A percentile compares a stretch with the other conserved stretches of the same genome.
Evolutionary conservation across 1,140 invertebrate species (phyloP).

Genomic region (Caligus rogercresseyi): DNA sequence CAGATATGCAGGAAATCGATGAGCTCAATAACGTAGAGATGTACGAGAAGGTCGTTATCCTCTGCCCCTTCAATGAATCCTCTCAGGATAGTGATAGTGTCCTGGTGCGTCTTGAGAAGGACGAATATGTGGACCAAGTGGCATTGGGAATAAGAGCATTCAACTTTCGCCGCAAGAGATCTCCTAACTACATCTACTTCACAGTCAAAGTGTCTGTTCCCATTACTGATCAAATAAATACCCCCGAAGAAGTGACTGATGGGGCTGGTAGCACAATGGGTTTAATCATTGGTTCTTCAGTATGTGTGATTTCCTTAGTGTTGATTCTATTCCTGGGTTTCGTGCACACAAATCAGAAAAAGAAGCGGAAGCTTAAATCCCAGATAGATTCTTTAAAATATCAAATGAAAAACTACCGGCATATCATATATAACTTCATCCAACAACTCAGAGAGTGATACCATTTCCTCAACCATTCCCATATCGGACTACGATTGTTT

Average conservation of each 20-base stretch:
- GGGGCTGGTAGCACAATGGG: not conserved
- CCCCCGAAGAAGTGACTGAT: not conserved
- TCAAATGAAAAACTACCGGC: not conserved
- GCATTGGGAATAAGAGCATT: not conserved
- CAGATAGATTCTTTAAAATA: not conserved
- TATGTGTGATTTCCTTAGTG: not conserved
- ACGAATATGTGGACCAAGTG: not conserved
- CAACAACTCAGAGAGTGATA: not conserved
- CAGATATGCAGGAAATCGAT: not conserved
- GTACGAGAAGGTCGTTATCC: not conserved
- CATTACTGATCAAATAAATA: not conserved
- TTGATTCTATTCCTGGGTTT: not conserved
- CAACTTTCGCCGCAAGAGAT: not conserved
- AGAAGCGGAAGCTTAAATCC: not conserved
- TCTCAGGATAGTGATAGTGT: not conserved
- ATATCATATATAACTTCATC: not conserved
- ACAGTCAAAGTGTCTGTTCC: not conserved
- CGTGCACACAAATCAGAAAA: not conserved
- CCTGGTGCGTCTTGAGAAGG: not conserved
- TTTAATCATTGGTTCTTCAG: not conserved
- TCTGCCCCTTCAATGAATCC: not conserved
- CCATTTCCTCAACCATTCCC: not conserved
- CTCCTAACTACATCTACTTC: not conserved
- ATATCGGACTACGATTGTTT: not conserved
- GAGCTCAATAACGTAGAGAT: not conserved